phyloP scores from a whole-genome alignment of 2,113 vertebrate species.

The Raja brachyura region DNA sequence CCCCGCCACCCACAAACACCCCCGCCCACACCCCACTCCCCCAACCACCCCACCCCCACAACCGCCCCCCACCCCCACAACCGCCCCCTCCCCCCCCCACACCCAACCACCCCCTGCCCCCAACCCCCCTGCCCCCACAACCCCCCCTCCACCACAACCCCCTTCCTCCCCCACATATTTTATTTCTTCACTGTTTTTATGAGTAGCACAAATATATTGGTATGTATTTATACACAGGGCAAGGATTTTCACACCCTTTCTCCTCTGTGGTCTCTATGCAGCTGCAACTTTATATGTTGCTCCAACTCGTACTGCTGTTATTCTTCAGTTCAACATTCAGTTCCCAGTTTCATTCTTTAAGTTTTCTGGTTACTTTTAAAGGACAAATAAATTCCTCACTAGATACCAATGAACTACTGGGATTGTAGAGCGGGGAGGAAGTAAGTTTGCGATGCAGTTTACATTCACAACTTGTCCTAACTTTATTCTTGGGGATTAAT shows the following conservation, averaged over 20 bases:
- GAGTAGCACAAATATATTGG: not conserved
- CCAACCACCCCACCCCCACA: too few relatives aligned
- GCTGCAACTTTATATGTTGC: not conserved
- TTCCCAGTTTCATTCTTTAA: not conserved
- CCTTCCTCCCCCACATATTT: too few relatives aligned
- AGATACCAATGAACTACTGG: not conserved
- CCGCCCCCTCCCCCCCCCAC: too few relatives aligned
- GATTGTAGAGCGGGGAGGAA: too few relatives aligned
- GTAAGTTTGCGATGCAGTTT: too few relatives aligned
- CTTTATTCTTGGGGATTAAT: not conserved
- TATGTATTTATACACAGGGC: not conserved
- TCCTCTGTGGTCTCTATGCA: not conserved
- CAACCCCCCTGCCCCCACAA: too few relatives aligned
- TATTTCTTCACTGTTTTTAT: not conserved
- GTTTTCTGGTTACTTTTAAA: not conserved
- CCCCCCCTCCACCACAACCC: too few relatives aligned
- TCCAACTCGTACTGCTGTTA: not conserved
- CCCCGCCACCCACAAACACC: too few relatives aligned
- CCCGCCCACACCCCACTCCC: too few relatives aligned
- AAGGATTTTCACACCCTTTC: not conserved
- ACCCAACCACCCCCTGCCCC: too few relatives aligned
- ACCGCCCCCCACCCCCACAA: too few relatives aligned
- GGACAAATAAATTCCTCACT: not conserved
- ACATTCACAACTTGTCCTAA: not conserved
- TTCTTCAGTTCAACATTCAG: not conserved